These are phyloP conservation scores for Drosophila neotestacea DNA, from an alignment of 2,888 invertebrate species.

Conservation along the genomic window DNA sequence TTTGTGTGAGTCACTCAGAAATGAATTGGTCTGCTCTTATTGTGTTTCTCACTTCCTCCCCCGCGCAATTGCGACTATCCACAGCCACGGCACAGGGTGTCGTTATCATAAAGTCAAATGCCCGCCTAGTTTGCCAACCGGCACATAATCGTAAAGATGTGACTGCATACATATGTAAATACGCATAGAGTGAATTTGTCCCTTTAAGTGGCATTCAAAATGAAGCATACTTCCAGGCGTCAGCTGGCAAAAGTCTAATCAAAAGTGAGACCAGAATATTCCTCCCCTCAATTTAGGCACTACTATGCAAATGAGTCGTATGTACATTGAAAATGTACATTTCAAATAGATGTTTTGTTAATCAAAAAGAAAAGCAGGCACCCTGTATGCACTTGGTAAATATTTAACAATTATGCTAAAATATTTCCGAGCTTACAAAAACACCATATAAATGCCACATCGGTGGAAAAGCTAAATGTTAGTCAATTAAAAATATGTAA, in stretches of 20 bases:
- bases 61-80: background rate
- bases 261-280: constrained; percentile 17
- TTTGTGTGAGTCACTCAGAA: constrained; percentile 53
- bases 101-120: constrained; percentile 62
- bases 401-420: constrained; percentile 59
- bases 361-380: constrained; percentile 28
- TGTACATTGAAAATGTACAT: constrained; percentile 7
- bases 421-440: constrained; percentile 19
- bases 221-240: constrained; percentile 8
- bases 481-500: constrained; percentile 30
- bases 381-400: constrained; percentile 49
- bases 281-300: background rate
- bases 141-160: constrained; percentile 44
- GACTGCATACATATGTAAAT: constrained; percentile 57
- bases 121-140: constrained; percentile 29
- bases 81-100: constrained; percentile 36
- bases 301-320: constrained; percentile 43
- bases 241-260: constrained; percentile 49
- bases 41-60: constrained; percentile 14
- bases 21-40: constrained; percentile 67
- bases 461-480: constrained; percentile 13
- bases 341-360: constrained; percentile 8
- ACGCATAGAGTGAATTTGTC: constrained; percentile 21
- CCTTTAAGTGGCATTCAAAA: constrained; percentile 41
- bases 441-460: constrained; percentile 5